Conservation (phyloP, 2,797 vertebrate genomes). For the Chloroceryle amazona region DNA sequence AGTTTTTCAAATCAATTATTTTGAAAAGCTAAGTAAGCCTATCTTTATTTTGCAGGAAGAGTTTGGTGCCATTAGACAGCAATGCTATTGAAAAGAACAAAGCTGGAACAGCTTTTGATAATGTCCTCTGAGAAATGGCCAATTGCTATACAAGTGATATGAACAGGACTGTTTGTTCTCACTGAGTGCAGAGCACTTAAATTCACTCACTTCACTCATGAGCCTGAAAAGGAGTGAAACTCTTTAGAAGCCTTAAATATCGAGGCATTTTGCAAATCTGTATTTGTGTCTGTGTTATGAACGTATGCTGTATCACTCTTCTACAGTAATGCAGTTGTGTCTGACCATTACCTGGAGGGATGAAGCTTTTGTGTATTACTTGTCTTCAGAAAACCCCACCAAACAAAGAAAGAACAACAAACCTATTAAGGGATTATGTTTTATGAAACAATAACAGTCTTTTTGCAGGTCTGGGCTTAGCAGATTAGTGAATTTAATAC, state of each 20-base stretch:
- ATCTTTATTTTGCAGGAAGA: slow-evolving; percentile 70
- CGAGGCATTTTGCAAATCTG: not conserved
- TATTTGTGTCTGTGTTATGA: not conserved
- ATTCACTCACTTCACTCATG: not conserved
- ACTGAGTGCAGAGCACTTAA: slow-evolving; percentile 11
- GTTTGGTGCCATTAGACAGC: slow-evolving; percentile 64
- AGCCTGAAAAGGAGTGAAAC: slow-evolving; percentile 11
- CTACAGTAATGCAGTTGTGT: not conserved
- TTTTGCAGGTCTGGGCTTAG: not conserved
- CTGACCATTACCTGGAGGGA: not conserved
- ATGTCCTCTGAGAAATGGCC: slow-evolving; percentile 46
- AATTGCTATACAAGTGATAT: slow-evolving; percentile 23
- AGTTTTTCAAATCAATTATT: slow-evolving; percentile 58
- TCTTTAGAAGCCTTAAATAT: not conserved
- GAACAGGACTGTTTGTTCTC: slow-evolving; percentile 59
- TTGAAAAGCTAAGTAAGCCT: slow-evolving; percentile 53
- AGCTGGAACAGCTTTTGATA: slow-evolving; percentile 70
- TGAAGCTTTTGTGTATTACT: not conserved
- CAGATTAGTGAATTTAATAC: not conserved
- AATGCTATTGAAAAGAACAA: slow-evolving; percentile 49
- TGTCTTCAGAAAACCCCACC: not conserved
- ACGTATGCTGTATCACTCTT: not conserved
- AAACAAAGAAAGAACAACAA: too few species aligned
- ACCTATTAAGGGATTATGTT: not conserved
- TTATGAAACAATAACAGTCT: not conserved